Evolutionary conservation across 2,797 vertebrate genomes (phyloP).

Genomic region (Alectoris magna): DNA sequence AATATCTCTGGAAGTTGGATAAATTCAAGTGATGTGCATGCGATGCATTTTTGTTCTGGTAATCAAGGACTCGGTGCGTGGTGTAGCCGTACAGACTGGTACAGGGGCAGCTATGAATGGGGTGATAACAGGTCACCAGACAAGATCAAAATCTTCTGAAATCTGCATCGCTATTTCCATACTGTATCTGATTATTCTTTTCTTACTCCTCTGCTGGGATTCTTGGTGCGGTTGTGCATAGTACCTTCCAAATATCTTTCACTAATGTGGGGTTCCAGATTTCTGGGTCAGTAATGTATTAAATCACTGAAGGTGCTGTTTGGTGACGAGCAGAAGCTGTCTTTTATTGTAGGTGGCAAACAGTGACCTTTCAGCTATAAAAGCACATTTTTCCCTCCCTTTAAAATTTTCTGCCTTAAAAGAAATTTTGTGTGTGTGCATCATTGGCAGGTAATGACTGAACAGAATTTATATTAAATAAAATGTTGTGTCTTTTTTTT

Average conservation of each 20-base stretch:
- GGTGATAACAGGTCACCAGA: neutral
- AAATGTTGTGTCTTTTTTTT: too few species aligned
- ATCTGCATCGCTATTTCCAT: neutral
- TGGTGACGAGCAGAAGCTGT: neutral
- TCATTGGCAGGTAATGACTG: neutral
- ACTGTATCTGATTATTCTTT: neutral
- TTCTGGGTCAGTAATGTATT: neutral
- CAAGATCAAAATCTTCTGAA: neutral
- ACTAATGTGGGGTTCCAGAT: neutral
- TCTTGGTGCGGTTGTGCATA: neutral
- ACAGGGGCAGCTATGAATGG: neutral
- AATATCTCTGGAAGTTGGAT: neutral
- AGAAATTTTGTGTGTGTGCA: neutral
- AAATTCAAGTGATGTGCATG: neutral
- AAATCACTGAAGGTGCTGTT: neutral
- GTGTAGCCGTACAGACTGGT: neutral
- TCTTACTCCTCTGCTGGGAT: neutral
- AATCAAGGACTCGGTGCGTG: neutral
- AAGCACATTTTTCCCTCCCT: neutral
- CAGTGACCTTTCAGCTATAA: neutral
- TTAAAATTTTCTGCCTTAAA: neutral
- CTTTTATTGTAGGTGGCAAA: neutral
- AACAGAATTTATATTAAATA: neutral
- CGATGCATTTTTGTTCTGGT: neutral
- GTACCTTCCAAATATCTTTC: neutral